These are phyloP conservation scores for Zoanthus gigantus DNA, from an alignment of 92 coral and sea anemone genomes.

Conservation along the genomic window DNA sequence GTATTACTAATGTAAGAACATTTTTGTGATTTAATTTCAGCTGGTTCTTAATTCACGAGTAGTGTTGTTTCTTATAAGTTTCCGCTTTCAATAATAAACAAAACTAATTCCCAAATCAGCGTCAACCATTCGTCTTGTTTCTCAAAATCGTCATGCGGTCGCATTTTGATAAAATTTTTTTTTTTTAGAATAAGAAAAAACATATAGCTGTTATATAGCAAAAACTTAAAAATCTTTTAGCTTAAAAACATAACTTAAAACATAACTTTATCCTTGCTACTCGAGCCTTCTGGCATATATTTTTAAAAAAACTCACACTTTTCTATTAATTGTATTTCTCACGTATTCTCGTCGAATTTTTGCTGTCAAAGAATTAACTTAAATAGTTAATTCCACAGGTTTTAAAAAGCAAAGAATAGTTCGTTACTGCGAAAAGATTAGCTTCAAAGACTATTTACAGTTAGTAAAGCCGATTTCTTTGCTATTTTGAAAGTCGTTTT, in stretches of 20 bases:
- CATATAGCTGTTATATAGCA: not conserved
- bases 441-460: constrained; percentile 6
- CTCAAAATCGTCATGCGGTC: not conserved
- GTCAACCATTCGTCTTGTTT: not conserved
- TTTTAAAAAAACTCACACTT: not conserved
- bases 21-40: constrained; percentile 13
- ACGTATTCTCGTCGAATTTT: not conserved
- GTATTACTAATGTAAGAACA: constrained; percentile 8
- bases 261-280: not conserved
- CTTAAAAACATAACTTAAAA: not conserved
- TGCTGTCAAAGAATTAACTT: constrained; percentile 4
- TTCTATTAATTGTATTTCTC: not conserved
- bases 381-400: constrained; percentile 13
- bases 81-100: constrained; percentile 29
- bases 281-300: not conserved
- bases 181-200: not conserved
- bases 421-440: not conserved
- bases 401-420: constrained; percentile 16
- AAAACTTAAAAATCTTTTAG: not conserved
- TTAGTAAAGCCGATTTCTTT: constrained; percentile 13
- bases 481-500: not conserved
- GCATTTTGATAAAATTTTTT: not conserved
- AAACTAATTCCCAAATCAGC: not conserved
- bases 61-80: constrained; percentile 13
- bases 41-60: constrained; percentile 29